These are phyloP conservation scores for Rhabdomys pumilio DNA, from an alignment of 2,797 vertebrate genomes.

Conservation along the genomic window DNA sequence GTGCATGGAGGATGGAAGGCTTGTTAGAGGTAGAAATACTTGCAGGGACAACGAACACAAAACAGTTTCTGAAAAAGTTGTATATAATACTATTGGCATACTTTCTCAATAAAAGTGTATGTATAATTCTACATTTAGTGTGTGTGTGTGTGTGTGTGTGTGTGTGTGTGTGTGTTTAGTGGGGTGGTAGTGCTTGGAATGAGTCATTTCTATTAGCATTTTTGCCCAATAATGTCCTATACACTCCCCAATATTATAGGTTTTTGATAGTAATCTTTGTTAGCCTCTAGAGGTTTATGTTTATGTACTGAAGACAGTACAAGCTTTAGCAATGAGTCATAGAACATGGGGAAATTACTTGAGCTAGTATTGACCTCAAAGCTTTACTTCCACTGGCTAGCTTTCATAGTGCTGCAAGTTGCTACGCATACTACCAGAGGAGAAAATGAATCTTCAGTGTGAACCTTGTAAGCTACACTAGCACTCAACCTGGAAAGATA, in stretches of 20 bases:
- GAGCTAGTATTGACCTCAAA: neutral
- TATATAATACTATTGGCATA: neutral
- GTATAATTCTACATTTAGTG: neutral
- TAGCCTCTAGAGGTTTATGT: neutral
- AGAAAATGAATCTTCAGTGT: neutral
- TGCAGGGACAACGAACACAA: neutral
- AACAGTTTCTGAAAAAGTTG: neutral
- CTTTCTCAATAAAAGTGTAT: neutral
- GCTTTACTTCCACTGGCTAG: neutral
- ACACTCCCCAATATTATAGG: too few species aligned
- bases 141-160: too few species aligned
- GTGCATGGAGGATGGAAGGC: neutral
- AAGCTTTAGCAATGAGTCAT: neutral
- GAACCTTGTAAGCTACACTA: neutral
- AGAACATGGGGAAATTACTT: neutral
- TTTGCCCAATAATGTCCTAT: neutral
- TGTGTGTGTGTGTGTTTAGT: too few species aligned
- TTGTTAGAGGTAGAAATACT: neutral
- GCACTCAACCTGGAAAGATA: neutral
- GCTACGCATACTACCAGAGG: neutral
- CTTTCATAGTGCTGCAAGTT: neutral
- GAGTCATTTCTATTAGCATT: neutral
- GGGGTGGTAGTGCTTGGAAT: neutral
- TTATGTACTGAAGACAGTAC: neutral
- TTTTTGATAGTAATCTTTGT: neutral